Evolutionary conservation across 1,140 invertebrate genomes (phyloP).

Genomic region (Globodera ellingtonae): DNA sequence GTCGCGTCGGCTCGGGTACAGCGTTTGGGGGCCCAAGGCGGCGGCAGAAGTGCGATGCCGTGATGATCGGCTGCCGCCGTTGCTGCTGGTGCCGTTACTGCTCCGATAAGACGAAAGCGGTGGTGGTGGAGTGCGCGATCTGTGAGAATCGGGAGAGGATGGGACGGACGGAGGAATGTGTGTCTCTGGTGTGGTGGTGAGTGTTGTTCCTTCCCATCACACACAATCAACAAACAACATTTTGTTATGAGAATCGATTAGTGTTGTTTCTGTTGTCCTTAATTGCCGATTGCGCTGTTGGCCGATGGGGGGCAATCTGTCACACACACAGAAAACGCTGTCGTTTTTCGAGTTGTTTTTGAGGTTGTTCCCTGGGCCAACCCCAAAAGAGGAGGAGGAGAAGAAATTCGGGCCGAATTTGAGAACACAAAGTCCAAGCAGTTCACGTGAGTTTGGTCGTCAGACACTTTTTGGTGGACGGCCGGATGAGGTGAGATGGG

Average conservation of each 20-base stretch:
- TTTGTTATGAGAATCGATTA: too few species aligned
- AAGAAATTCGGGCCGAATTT: not conserved
- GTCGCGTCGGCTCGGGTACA: constrained; percentile 18
- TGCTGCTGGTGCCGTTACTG: constrained; percentile 3
- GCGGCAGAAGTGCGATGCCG: not conserved
- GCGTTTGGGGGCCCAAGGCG: constrained; percentile 20
- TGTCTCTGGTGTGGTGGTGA: constrained; percentile 11
- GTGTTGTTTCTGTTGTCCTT: not conserved
- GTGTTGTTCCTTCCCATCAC: not conserved
- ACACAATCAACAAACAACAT: not conserved
- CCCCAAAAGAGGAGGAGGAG: not conserved
- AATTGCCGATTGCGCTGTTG: not conserved
- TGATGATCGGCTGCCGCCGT: not conserved
- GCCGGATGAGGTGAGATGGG: too few species aligned
- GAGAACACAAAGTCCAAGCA: not conserved
- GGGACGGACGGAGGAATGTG: constrained; percentile 9
- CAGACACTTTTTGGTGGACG: too few species aligned
- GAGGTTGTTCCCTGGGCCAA: not conserved
- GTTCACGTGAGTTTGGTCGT: too few species aligned
- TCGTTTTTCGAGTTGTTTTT: not conserved
- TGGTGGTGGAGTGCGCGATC: constrained; percentile 12
- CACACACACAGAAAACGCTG: not conserved
- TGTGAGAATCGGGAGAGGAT: constrained; percentile 15
- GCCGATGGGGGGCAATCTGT: not conserved
- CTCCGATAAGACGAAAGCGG: constrained; percentile 3